Conservation (phyloP, 2,888 invertebrate species). For the Erpobdella octoculata region DNA sequence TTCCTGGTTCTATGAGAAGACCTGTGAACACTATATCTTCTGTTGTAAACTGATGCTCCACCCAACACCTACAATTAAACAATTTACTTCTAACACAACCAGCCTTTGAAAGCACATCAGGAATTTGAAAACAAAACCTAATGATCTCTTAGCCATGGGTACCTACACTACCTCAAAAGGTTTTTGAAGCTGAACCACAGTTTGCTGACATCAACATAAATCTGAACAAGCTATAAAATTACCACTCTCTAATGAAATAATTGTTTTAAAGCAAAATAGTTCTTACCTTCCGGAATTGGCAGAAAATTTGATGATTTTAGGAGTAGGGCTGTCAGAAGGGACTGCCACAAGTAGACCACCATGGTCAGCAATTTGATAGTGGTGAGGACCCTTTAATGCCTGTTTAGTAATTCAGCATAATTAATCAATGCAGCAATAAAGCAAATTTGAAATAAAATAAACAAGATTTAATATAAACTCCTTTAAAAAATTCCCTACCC, state of each 20-base stretch:
- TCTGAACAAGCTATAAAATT: too few species aligned
- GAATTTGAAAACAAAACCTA: too few species aligned
- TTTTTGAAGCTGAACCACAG: too few species aligned
- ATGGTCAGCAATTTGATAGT: slow-evolving; percentile 49
- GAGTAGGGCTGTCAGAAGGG: slow-evolving; percentile 36
- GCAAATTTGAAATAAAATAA: not conserved
- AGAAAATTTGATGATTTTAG: slow-evolving; percentile 47
- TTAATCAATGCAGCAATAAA: not conserved
- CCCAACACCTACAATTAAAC: slow-evolving; percentile 45
- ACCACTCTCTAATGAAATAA: too few species aligned
- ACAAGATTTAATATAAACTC: not conserved
- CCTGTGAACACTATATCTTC: slow-evolving; percentile 40
- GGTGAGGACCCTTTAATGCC: slow-evolving; percentile 49
- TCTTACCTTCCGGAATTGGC: slow-evolving; percentile 47
- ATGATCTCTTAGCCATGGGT: too few species aligned
- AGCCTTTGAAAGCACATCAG: too few species aligned
- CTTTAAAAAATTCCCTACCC: not conserved
- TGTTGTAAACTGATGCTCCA: slow-evolving; percentile 45
- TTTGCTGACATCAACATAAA: too few species aligned
- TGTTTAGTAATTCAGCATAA: slow-evolving; percentile 32
- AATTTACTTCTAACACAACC: not conserved
- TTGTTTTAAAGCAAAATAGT: too few species aligned
- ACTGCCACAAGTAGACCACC: slow-evolving; percentile 50
- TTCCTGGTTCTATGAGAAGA: slow-evolving; percentile 49
- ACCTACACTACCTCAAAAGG: too few species aligned